Evolutionary conservation across 2,797 vertebrate genomes (phyloP).

Genomic region (Alosa sapidissima): DNA sequence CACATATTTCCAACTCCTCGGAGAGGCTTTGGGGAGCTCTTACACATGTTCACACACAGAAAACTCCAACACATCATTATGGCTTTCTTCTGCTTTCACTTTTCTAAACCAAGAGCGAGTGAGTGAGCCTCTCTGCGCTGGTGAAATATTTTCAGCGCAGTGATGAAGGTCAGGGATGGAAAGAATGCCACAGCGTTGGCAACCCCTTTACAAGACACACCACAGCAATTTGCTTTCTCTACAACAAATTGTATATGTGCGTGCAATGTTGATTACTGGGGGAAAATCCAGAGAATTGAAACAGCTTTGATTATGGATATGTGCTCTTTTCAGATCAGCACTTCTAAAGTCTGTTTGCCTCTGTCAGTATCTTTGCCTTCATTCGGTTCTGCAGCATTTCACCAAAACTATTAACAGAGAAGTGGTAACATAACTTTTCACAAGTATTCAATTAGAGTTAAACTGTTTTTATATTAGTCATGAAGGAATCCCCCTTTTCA

Average conservation of each 20-base stretch:
- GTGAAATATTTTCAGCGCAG: not conserved
- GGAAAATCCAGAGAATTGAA: not conserved
- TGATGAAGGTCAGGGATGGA: not conserved
- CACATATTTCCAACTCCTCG: not conserved
- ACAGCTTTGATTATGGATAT: not conserved
- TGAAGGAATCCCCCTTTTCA: not conserved
- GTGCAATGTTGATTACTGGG: not conserved
- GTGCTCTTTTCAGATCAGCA: not conserved
- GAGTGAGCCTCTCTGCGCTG: not conserved
- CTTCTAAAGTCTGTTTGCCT: slow-evolving; percentile 2
- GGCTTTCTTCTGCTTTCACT: not conserved
- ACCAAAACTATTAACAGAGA: not conserved
- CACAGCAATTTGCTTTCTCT: not conserved
- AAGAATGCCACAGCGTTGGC: not conserved
- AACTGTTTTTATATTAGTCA: not conserved
- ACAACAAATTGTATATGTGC: not conserved
- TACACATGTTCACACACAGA: not conserved
- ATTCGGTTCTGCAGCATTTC: not conserved
- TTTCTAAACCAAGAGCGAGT: not conserved
- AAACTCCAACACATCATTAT: not conserved
- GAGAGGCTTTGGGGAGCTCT: not conserved
- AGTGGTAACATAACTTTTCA: not conserved
- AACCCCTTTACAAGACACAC: not conserved
- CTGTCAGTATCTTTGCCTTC: not conserved
- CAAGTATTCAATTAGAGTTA: not conserved